Conservation (phyloP, 2,797 vertebrate species). For the Notoglanidium macrostoma region DNA sequence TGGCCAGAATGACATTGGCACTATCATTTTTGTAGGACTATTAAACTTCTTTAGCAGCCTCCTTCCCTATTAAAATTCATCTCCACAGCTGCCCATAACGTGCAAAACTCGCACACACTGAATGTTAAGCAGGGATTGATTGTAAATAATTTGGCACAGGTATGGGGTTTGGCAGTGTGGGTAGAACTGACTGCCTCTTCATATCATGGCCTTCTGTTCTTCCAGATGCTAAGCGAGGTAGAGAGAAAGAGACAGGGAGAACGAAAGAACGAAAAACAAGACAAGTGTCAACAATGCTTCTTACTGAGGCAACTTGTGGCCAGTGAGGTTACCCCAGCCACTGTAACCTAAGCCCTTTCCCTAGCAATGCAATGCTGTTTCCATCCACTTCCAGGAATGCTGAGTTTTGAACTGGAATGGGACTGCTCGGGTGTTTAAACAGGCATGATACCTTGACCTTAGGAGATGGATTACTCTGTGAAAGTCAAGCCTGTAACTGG, state of each 20-base stretch:
- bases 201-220: slow-evolving; percentile 72
- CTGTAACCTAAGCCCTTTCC: slow-evolving; percentile 58
- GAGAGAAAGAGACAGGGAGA: slow-evolving; percentile 23
- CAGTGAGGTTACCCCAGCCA: slow-evolving; percentile 67
- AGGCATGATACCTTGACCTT: slow-evolving; percentile 75
- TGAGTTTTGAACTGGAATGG: slow-evolving; percentile 63
- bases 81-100: slow-evolving; percentile 52
- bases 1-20: slow-evolving; percentile 15
- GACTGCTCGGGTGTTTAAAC: slow-evolving; percentile 73
- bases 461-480: slow-evolving; percentile 72
- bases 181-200: slow-evolving; percentile 69
- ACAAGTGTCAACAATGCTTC: slow-evolving; percentile 69
- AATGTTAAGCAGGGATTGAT: slow-evolving; percentile 77
- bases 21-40: slow-evolving; percentile 14
- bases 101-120: slow-evolving; percentile 59
- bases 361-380: slow-evolving; percentile 13
- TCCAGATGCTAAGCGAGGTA: slow-evolving; percentile 68
- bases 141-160: slow-evolving; percentile 77
- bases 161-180: slow-evolving; percentile 67
- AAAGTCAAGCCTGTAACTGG: slow-evolving; percentile 74
- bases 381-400: slow-evolving; percentile 72
- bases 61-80: slow-evolving; percentile 69
- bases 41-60: not conserved
- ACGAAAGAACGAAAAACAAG: slow-evolving; percentile 55
- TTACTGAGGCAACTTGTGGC: slow-evolving; percentile 46